Percentiles rank a stretch among this genome's conserved stretches.
Conservation (phyloP, 1,140 invertebrate species). For the Metopolophium dirhodum region DNA sequence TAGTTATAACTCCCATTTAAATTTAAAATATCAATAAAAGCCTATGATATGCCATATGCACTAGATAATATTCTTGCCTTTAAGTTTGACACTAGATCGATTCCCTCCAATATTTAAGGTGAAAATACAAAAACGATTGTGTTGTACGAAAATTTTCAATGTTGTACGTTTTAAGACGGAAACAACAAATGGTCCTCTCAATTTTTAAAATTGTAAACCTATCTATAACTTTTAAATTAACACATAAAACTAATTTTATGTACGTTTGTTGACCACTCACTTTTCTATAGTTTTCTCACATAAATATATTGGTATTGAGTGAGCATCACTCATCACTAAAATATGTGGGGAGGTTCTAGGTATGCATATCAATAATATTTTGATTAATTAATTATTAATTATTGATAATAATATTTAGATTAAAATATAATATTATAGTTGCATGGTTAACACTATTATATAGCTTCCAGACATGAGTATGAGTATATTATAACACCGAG, state of each 20-base stretch:
- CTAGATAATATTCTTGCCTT: background rate
- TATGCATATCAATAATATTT: constrained; percentile 4
- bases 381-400: background rate
- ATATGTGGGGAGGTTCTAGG: background rate
- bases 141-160: background rate
- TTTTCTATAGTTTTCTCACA: background rate
- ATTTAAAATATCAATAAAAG: background rate
- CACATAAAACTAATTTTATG: background rate
- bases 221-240: background rate
- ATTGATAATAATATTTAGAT: background rate
- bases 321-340: background rate
- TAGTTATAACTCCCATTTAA: background rate
- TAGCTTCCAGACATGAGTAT: background rate
- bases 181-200: background rate
- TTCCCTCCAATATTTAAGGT: background rate
- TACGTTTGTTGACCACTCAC: background rate
- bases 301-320: background rate
- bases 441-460: constrained; percentile 1
- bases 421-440: background rate
- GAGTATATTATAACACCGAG: background rate
- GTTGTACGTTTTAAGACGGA: background rate
- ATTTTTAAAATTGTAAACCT: background rate
- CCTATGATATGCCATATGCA: background rate
- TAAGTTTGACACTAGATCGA: background rate
- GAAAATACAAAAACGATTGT: background rate